These are phyloP conservation scores for Athalia circularis DNA, from an alignment of 2,888 invertebrate genomes.

Conservation along the genomic window DNA sequence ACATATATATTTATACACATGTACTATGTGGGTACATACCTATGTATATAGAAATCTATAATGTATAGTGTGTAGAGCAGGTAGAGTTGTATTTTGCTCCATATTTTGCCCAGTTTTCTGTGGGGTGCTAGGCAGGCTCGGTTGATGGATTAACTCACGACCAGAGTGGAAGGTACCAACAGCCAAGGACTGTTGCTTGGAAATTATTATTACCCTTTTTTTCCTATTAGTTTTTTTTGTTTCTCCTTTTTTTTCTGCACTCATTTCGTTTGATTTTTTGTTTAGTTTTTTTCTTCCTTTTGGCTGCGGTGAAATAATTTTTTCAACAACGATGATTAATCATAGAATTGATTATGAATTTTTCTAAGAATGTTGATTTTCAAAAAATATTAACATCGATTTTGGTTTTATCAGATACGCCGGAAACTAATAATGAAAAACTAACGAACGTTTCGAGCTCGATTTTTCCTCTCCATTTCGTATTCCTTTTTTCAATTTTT, in stretches of 20 bases:
- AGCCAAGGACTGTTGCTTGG: constrained; percentile 60
- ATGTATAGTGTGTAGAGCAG: neutral
- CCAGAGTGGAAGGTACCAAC: constrained; percentile 65
- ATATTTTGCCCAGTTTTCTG: constrained; percentile 46
- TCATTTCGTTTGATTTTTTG: too few relatives aligned
- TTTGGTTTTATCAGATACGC: too few relatives aligned
- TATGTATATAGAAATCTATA: neutral
- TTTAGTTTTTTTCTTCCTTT: too few relatives aligned
- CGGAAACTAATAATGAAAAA: too few relatives aligned
- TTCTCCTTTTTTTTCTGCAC: neutral
- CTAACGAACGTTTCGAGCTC: too few relatives aligned
- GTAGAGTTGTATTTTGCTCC: constrained; percentile 46
- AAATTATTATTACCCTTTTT: constrained; percentile 57
- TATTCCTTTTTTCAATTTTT: too few relatives aligned
- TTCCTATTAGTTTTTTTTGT: neutral
- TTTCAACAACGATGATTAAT: too few relatives aligned
- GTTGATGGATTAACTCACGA: constrained; percentile 71
- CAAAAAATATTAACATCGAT: too few relatives aligned
- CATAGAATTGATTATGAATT: too few relatives aligned
- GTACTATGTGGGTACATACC: neutral
- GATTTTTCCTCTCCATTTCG: too few relatives aligned
- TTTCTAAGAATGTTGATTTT: too few relatives aligned
- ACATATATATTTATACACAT: neutral
- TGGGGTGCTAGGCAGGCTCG: constrained; percentile 63
- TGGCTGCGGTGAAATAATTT: too few relatives aligned